Conservation (phyloP, 2,113 vertebrate species). For the Gobius niger region DNA sequence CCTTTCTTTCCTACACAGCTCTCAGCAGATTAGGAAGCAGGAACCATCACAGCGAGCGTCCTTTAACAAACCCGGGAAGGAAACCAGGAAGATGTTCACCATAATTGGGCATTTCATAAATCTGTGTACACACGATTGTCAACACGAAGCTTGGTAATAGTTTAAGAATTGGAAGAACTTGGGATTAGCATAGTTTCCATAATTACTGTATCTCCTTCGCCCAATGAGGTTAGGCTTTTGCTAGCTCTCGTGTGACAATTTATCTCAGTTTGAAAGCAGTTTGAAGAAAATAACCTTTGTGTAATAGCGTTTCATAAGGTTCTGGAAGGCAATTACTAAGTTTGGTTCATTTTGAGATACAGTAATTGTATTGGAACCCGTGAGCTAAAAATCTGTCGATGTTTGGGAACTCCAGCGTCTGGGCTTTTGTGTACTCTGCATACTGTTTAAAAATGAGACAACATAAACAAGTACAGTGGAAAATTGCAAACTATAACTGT, state of each 20-base stretch:
- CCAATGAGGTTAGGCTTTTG: not conserved
- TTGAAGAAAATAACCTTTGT: too few relatives aligned
- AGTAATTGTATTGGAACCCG: too few relatives aligned
- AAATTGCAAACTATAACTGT: too few relatives aligned
- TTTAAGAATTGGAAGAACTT: not conserved
- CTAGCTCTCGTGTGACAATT: not conserved
- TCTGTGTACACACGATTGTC: not conserved
- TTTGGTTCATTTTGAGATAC: not conserved
- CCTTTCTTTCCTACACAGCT: conserved; percentile 21
- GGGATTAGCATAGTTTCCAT: not conserved
- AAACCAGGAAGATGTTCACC: conserved; percentile 13
- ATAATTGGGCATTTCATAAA: not conserved
- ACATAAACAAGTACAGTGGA: too few relatives aligned
- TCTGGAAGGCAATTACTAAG: too few relatives aligned
- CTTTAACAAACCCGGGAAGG: conserved; percentile 13
- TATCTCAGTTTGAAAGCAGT: too few relatives aligned
- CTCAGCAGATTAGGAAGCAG: conserved; percentile 47
- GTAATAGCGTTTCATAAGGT: too few relatives aligned
- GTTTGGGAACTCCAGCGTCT: too few relatives aligned
- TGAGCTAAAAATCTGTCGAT: too few relatives aligned
- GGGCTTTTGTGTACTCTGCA: too few relatives aligned
- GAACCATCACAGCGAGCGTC: conserved; percentile 21
- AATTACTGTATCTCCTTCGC: not conserved
- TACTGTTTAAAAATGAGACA: too few relatives aligned
- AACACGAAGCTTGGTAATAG: not conserved